Conservation (phyloP, 2,797 vertebrate species). For the Enteromius paludinosus region DNA sequence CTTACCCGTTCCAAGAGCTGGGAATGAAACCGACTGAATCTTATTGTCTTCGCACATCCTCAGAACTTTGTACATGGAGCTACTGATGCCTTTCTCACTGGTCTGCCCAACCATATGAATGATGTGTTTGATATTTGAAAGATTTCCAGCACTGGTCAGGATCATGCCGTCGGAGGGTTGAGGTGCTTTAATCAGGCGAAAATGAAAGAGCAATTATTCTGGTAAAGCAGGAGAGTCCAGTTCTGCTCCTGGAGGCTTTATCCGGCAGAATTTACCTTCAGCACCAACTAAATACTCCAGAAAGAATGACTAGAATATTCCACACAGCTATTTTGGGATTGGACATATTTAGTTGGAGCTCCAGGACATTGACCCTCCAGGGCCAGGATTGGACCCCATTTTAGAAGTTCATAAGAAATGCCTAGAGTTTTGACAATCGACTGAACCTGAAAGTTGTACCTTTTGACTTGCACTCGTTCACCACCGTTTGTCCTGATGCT, state of each 20-base stretch:
- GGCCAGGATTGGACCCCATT: not conserved
- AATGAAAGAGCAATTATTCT: slow-evolving; percentile 3
- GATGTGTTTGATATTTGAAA: slow-evolving; percentile 62
- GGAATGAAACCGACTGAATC: slow-evolving; percentile 68
- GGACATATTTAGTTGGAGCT: not conserved
- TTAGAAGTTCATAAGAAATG: not conserved
- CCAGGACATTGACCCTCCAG: not conserved
- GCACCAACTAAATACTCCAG: not conserved
- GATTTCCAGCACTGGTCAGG: slow-evolving; percentile 66
- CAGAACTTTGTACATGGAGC: slow-evolving; percentile 63
- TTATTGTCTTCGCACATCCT: slow-evolving; percentile 63
- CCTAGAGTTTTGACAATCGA: not conserved
- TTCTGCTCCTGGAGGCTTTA: not conserved
- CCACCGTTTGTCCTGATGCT: slow-evolving; percentile 65
- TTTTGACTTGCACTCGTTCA: slow-evolving; percentile 63
- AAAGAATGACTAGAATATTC: not conserved
- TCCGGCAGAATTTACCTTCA: not conserved
- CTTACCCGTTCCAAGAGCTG: slow-evolving; percentile 70
- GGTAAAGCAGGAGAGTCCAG: not conserved
- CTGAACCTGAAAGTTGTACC: slow-evolving; percentile 48
- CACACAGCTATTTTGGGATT: not conserved
- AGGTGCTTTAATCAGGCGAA: slow-evolving; percentile 52
- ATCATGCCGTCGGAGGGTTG: slow-evolving; percentile 64
- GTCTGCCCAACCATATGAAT: slow-evolving; percentile 70
- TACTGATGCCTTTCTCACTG: slow-evolving; percentile 55